Percentiles rank a stretch among this genome's conserved stretches.
These are phyloP conservation scores for Hemitrygon akajei DNA, from an alignment of 2,797 vertebrate species.

Conservation along the genomic window DNA sequence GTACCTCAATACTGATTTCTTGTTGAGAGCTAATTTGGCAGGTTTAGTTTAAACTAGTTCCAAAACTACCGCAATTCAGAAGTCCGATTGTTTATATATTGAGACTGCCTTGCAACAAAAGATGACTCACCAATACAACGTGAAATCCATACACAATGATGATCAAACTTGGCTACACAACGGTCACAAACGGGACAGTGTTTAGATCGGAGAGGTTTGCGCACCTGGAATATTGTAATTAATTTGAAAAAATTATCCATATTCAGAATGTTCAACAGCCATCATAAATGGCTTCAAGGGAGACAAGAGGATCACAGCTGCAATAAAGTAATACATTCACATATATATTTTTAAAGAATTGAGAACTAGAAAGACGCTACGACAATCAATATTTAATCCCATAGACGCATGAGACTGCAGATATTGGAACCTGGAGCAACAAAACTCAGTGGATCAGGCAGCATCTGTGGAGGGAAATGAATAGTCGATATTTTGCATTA, in stretches of 20 bases:
- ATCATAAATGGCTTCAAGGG: not conserved
- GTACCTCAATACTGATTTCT: not conserved
- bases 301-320: not conserved
- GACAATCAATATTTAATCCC: too few relatives aligned
- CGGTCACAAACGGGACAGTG: slow-evolving; percentile 78
- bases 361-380: not conserved
- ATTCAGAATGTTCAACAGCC: not conserved
- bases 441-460: too few relatives aligned
- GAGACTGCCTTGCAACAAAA: not conserved
- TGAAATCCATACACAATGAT: slow-evolving; percentile 86
- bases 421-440: too few relatives aligned
- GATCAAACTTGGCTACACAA: slow-evolving; percentile 85
- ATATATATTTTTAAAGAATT: not conserved
- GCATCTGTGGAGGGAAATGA: too few relatives aligned
- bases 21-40: not conserved
- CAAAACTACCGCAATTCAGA: not conserved
- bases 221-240: slow-evolving; percentile 59
- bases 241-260: not conserved
- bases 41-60: not conserved
- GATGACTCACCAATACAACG: slow-evolving; percentile 70
- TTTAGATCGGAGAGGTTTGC: slow-evolving; percentile 76
- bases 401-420: too few relatives aligned
- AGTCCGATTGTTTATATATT: not conserved
- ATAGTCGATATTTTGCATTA: too few relatives aligned
- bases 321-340: not conserved